Evolutionary conservation across 2,797 vertebrate genomes (phyloP).

Genomic region (Scomberomorus guttatus): DNA sequence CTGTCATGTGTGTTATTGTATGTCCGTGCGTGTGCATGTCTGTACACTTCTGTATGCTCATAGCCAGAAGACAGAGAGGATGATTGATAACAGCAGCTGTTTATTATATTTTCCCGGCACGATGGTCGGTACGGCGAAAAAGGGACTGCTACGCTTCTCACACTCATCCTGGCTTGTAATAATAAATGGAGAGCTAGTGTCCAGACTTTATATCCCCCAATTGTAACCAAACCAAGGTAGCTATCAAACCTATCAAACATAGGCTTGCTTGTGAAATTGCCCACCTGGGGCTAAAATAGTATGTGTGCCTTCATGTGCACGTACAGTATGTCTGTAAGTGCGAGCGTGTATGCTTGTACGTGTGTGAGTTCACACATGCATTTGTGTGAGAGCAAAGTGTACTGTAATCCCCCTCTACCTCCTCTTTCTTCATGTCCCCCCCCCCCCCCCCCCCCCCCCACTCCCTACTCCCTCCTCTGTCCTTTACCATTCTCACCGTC

Average conservation of each 20-base stretch:
- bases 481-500: constrained; percentile 78
- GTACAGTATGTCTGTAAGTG: constrained; percentile 74
- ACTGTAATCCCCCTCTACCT: constrained; percentile 77
- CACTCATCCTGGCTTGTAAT: constrained; percentile 72
- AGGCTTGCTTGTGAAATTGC: constrained; percentile 94
- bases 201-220: constrained; percentile 81
- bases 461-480: constrained; percentile 59
- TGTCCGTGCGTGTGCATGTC: constrained; percentile 62
- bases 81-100: constrained; percentile 75
- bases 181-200: constrained; percentile 71
- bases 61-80: constrained; percentile 66
- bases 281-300: constrained; percentile 84
- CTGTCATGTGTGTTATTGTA: constrained; percentile 73
- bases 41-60: constrained; percentile 65
- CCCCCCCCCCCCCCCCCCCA: constrained; percentile 12
- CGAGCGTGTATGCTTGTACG: constrained; percentile 72
- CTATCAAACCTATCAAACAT: constrained; percentile 89
- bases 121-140: constrained; percentile 58
- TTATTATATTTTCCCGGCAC: constrained; percentile 64
- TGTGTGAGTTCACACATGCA: constrained; percentile 69
- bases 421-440: constrained; percentile 71
- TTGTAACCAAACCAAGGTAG: constrained; percentile 91
- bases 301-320: constrained; percentile 73
- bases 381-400: constrained; percentile 79
- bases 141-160: constrained; percentile 70